phyloP scores from a whole-genome alignment of 1,140 invertebrate genomes.

The Araneus ventricosus region DNA sequence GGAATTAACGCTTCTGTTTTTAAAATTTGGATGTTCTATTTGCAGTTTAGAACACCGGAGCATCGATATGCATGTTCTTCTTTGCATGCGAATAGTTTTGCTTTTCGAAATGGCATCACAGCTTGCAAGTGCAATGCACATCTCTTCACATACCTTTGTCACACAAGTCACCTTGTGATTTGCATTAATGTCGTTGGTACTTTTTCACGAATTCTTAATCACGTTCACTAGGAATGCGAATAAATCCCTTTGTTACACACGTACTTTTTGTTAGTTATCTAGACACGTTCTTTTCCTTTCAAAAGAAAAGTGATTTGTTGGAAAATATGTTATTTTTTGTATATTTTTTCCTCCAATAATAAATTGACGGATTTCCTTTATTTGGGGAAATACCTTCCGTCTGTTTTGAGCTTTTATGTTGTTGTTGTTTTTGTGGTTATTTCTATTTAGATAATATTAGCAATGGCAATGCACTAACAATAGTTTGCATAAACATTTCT shows the following conservation, averaged over 20 bases:
- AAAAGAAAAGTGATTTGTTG: not conserved
- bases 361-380: too few relatives aligned
- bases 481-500: too few relatives aligned
- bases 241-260: not conserved
- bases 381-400: too few relatives aligned
- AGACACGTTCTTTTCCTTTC: not conserved
- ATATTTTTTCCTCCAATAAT: not conserved
- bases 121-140: not conserved
- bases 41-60: not conserved
- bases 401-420: too few relatives aligned
- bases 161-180: not conserved
- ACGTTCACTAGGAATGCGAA: not conserved
- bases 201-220: not conserved
- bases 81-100: not conserved
- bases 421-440: too few relatives aligned
- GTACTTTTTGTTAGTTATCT: not conserved
- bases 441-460: too few relatives aligned
- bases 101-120: not conserved
- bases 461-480: too few relatives aligned
- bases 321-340: not conserved
- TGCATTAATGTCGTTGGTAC: not conserved
- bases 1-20: not conserved
- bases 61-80: not conserved
- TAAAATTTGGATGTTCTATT: conserved; percentile 7
- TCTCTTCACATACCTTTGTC: not conserved